Conservation (phyloP, 2,113 vertebrate genomes). For the Turdus rufiventris region DNA sequence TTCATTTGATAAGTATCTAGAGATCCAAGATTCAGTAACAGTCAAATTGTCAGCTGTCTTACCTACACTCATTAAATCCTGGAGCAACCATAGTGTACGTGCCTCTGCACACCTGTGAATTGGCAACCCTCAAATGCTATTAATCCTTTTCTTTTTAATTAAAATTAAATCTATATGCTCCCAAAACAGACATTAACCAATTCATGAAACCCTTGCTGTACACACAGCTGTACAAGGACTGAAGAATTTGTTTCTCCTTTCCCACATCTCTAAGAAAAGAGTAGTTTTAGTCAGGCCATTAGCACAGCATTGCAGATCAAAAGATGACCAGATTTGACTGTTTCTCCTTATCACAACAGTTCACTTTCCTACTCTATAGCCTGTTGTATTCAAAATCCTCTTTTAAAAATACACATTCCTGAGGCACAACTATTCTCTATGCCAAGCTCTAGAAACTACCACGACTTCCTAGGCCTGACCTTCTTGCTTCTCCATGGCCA, state of each 20-base stretch:
- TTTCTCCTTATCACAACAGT: not conserved
- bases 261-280: not conserved
- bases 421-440: not conserved
- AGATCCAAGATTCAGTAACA: not conserved
- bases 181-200: not conserved
- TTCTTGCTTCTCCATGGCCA: not conserved
- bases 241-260: not conserved
- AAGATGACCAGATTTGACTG: not conserved
- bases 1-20: not conserved
- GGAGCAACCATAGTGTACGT: not conserved
- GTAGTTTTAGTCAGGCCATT: not conserved
- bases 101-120: not conserved
- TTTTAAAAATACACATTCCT: not conserved
- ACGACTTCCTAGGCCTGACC: not conserved
- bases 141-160: not conserved
- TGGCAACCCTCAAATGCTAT: not conserved
- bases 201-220: not conserved
- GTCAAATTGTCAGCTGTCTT: not conserved
- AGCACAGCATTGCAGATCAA: not conserved
- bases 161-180: not conserved
- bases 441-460: not conserved
- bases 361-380: not conserved
- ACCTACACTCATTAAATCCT: not conserved
- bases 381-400: not conserved
- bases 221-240: not conserved